phyloP scores from a whole-genome alignment of 2,888 invertebrate species.

The Agonopterix subpropinquella region DNA sequence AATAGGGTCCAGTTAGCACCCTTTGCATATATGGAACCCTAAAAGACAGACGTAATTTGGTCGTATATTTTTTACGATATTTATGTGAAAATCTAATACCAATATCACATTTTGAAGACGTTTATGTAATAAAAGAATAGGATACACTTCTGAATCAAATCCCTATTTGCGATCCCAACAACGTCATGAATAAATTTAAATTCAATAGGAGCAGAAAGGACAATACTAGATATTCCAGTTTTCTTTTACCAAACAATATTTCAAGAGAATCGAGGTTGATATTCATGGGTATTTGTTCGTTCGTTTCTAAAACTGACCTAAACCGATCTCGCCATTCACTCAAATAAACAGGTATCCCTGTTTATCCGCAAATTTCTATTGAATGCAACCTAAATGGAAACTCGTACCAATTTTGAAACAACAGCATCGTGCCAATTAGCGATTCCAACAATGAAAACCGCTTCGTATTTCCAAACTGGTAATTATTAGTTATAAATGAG shows the following conservation, averaged over 20 bases:
- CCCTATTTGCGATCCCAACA: constrained; percentile 3
- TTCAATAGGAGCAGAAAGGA: constrained; percentile 2
- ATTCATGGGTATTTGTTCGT: too few relatives aligned
- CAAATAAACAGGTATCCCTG: constrained; percentile 23
- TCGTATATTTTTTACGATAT: too few relatives aligned
- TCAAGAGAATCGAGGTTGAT: too few relatives aligned
- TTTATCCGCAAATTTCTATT: constrained; percentile 5
- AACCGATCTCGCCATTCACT: constrained; percentile 24
- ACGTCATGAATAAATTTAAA: constrained; percentile 9
- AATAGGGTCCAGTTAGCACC: too few relatives aligned
- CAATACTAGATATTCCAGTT: not conserved
- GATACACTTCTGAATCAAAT: not conserved
- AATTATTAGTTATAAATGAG: not conserved
- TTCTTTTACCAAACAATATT: not conserved
- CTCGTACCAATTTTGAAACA: constrained; percentile 27
- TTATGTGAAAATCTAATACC: too few relatives aligned
- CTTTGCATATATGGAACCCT: too few relatives aligned
- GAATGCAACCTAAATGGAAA: constrained; percentile 23
- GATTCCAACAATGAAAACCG: constrained; percentile 14
- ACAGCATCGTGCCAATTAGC: constrained; percentile 30
- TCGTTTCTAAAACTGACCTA: constrained; percentile 8
- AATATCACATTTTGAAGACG: too few relatives aligned
- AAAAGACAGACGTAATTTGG: too few relatives aligned
- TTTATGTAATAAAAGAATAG: too few relatives aligned
- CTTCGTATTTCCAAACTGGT: not conserved